Conservation (phyloP, 1,140 invertebrate species). For the Rhagoletis pomonella region DNA sequence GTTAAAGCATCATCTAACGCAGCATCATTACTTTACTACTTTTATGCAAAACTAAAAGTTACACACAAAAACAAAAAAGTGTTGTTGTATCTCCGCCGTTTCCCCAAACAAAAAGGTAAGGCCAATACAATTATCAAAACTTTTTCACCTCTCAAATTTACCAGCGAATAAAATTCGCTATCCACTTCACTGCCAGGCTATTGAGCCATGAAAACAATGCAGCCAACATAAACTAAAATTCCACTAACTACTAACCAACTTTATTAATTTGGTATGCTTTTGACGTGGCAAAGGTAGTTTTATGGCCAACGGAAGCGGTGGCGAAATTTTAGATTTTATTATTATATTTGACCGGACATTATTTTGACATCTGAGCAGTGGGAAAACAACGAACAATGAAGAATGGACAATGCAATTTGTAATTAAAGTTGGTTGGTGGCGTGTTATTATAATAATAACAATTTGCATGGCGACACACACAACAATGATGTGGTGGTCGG, state of each 20-base stretch:
- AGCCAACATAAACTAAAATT: not conserved
- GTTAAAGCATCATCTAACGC: no score
- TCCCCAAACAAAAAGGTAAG: no score
- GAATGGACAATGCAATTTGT: not conserved
- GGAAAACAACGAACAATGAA: not conserved
- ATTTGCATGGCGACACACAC: no score
- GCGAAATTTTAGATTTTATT: not conserved
- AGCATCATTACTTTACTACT: no score
- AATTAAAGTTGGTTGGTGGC: not conserved
- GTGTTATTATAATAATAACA: no score
- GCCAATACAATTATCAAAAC: not conserved
- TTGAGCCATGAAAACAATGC: not conserved
- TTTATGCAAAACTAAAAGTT: no score
- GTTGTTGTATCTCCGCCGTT: no score
- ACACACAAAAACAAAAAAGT: no score
- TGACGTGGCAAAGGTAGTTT: not conserved
- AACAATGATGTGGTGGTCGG: no score
- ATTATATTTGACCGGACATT: not conserved
- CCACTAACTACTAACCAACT: constrained; percentile 8
- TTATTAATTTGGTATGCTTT: constrained; percentile 22
- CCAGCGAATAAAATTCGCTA: not conserved
- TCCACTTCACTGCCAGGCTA: not conserved
- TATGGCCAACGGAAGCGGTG: not conserved
- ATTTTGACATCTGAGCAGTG: not conserved
- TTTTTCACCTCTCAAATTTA: not conserved